Conservation (phyloP, 2,797 vertebrate genomes). For the Anisognathus igniventris region DNA sequence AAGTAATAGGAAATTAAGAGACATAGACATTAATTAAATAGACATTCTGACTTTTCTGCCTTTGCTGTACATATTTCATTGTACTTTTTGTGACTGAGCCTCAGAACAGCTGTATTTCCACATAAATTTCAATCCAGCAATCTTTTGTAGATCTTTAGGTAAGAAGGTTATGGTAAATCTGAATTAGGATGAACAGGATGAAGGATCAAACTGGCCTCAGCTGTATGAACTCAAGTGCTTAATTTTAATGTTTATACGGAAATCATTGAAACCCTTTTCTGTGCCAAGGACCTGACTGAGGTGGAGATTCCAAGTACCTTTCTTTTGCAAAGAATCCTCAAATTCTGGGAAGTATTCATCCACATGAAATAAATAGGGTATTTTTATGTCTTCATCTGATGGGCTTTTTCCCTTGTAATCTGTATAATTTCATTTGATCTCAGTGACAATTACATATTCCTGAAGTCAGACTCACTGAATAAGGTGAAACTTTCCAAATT, state of each 20-base stretch:
- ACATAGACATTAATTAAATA: not conserved
- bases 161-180: not conserved
- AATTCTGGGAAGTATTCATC: not conserved
- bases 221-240: not conserved
- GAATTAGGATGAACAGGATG: not conserved
- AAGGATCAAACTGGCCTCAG: not conserved
- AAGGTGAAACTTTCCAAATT: not conserved
- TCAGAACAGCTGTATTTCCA: not conserved
- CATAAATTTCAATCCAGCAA: not conserved
- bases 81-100: not conserved
- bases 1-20: not conserved
- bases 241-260: not conserved
- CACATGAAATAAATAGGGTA: not conserved
- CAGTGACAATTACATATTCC: not conserved
- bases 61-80: not conserved
- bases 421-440: not conserved
- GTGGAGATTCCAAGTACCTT: slow-evolving; percentile 14
- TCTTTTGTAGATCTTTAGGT: not conserved
- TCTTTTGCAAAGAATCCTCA: slow-evolving; percentile 31
- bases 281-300: slow-evolving; percentile 23
- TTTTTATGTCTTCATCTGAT: not conserved
- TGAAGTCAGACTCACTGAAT: not conserved
- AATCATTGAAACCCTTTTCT: slow-evolving; percentile 31
- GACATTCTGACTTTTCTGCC: not conserved
- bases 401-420: not conserved